phyloP scores from a whole-genome alignment of 2,113 vertebrate species.

The Notarius lentiginosus region DNA sequence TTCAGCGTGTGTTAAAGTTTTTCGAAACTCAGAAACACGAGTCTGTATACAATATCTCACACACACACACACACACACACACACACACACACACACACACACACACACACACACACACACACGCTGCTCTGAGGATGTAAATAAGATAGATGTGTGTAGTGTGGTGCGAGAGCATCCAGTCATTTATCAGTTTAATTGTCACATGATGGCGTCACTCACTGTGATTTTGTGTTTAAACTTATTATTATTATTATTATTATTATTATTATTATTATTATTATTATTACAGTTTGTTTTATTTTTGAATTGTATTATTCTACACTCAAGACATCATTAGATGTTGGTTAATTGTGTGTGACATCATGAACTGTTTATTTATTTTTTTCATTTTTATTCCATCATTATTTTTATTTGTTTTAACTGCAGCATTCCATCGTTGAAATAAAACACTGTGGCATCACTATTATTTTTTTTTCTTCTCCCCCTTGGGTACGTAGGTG shows the following conservation, averaged over 20 bases:
- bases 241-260: neutral
- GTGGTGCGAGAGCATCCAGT: neutral
- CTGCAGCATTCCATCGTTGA: neutral
- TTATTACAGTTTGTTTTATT: too few relatives aligned
- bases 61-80: too few relatives aligned
- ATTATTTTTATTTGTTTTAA: neutral
- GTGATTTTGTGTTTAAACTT: neutral
- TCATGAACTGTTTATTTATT: neutral
- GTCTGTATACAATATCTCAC: too few relatives aligned
- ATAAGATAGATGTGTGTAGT: neutral
- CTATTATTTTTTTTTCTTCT: too few relatives aligned
- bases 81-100: too few relatives aligned
- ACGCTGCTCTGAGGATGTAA: neutral
- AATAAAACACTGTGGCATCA: neutral
- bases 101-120: neutral
- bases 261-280: too few relatives aligned
- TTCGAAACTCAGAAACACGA: too few relatives aligned
- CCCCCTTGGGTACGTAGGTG: too few relatives aligned
- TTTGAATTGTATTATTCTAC: too few relatives aligned
- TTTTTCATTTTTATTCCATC: neutral
- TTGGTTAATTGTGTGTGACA: neutral
- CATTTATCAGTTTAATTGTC: neutral
- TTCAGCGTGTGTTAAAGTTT: too few relatives aligned
- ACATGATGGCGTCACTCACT: neutral
- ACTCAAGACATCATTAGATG: neutral